Percentiles rank a stretch among this genome's conserved stretches.
Evolutionary conservation across 2,888 invertebrate species (phyloP).

Genomic region (Eumerus sabulonum): DNA sequence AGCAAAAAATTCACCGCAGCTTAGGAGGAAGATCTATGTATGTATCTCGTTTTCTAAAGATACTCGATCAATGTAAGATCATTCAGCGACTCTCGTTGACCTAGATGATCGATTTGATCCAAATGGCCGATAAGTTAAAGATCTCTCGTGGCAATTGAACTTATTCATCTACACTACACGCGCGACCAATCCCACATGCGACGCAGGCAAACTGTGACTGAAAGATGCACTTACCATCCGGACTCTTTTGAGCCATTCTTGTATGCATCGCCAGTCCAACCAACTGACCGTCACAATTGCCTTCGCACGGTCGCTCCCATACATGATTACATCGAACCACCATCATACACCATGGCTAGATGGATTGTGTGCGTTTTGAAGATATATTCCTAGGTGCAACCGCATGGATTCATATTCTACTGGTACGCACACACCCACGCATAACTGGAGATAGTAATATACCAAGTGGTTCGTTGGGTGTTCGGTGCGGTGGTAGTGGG

Average conservation of each 20-base stretch:
- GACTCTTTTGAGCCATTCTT: constrained; percentile 46
- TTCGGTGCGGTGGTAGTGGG: too few relatives aligned
- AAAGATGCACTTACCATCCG: constrained; percentile 61
- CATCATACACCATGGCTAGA: constrained; percentile 29
- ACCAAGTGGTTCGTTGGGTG: too few relatives aligned
- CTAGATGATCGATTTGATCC: constrained; percentile 19
- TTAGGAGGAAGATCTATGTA: too few relatives aligned
- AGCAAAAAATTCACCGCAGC: not conserved
- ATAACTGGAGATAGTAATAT: too few relatives aligned
- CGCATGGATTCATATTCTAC: constrained; percentile 12
- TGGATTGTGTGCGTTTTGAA: constrained; percentile 1
- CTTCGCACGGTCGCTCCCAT: too few relatives aligned
- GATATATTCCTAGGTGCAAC: constrained; percentile 21
- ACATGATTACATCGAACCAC: constrained; percentile 30
- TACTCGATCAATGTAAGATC: too few relatives aligned
- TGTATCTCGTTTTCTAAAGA: too few relatives aligned
- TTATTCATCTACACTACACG: not conserved
- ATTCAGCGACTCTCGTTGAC: not conserved
- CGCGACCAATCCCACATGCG: constrained; percentile 52
- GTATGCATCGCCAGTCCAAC: constrained; percentile 22
- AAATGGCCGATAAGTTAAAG: constrained; percentile 2
- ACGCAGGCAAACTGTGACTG: constrained; percentile 56
- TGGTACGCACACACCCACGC: constrained; percentile 43
- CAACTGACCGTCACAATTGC: constrained; percentile 36
- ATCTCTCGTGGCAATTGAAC: not conserved